These are phyloP conservation scores for Hoplodrina blanda DNA, from an alignment of 2,888 invertebrate species.

Conservation along the genomic window DNA sequence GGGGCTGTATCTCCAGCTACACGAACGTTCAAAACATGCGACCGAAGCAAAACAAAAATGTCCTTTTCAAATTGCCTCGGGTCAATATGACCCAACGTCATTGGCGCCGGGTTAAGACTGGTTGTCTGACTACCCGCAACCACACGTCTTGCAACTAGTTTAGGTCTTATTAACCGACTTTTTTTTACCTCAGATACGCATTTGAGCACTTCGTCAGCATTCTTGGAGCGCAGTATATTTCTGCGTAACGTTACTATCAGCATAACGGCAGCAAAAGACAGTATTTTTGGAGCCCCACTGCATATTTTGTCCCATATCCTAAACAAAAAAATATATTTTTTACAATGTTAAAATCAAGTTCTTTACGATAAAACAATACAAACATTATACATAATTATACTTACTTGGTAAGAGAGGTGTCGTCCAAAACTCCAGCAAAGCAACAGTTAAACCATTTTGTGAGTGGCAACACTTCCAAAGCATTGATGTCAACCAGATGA, in stretches of 20 bases:
- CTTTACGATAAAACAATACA: neutral
- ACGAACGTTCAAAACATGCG: too few species aligned
- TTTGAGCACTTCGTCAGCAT: conserved; percentile 91
- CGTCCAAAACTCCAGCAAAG: conserved; percentile 95
- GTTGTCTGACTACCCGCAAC: too few species aligned
- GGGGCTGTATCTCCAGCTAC: too few species aligned
- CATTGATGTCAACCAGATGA: conserved; percentile 92
- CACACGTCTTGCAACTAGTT: neutral
- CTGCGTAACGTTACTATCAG: conserved; percentile 93
- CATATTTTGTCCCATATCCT: conserved; percentile 97
- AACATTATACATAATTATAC: conserved; percentile 43
- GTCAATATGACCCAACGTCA: too few species aligned
- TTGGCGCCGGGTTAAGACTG: too few species aligned
- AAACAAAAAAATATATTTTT: conserved; percentile 57
- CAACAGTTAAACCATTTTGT: conserved; percentile 95
- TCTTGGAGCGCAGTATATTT: conserved; percentile 92
- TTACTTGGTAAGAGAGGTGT: conserved; percentile 94
- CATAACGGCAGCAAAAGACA: conserved; percentile 94
- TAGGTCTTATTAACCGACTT: neutral
- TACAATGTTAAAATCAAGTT: neutral
- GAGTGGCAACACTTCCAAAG: conserved; percentile 92
- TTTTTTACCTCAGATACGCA: conserved; percentile 91
- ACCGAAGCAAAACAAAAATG: too few species aligned
- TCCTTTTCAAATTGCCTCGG: too few species aligned
- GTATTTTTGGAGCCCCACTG: conserved; percentile 95